Evolutionary conservation across 2,113 vertebrate genomes (phyloP).

Genomic region (Himantopus leucocephalus): DNA sequence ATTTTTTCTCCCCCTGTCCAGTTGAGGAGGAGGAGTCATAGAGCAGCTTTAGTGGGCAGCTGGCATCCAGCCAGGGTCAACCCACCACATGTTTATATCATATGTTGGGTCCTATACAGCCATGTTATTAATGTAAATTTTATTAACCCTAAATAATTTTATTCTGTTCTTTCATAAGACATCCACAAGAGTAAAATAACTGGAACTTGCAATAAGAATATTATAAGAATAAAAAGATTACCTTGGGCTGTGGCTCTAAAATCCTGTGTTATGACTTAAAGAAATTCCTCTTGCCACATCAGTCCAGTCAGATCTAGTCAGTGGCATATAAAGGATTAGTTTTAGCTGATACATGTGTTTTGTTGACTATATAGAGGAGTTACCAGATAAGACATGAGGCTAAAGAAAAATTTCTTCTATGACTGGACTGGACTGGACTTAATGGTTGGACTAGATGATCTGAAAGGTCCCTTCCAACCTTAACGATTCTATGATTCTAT

Average conservation of each 20-base stretch:
- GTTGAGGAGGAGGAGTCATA: not conserved
- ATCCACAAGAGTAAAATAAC: not conserved
- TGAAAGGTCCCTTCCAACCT: no score
- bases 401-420: not conserved
- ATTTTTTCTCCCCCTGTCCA: not conserved
- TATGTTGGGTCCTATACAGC: not conserved
- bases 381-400: not conserved
- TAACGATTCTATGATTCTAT: no score
- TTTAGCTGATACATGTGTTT: not conserved
- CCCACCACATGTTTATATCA: not conserved
- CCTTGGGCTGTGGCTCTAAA: not conserved
- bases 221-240: not conserved
- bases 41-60: not conserved
- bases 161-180: not conserved
- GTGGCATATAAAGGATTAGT: fast-evolving
- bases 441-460: no score
- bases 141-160: not conserved
- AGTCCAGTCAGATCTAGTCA: not conserved
- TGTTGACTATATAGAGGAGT: not conserved
- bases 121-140: not conserved
- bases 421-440: no score
- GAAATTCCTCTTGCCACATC: not conserved
- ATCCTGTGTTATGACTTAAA: not conserved
- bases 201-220: not conserved
- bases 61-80: not conserved